Conservation (phyloP, 1,140 invertebrate genomes). For the Macrosteles quadrilineatus region DNA sequence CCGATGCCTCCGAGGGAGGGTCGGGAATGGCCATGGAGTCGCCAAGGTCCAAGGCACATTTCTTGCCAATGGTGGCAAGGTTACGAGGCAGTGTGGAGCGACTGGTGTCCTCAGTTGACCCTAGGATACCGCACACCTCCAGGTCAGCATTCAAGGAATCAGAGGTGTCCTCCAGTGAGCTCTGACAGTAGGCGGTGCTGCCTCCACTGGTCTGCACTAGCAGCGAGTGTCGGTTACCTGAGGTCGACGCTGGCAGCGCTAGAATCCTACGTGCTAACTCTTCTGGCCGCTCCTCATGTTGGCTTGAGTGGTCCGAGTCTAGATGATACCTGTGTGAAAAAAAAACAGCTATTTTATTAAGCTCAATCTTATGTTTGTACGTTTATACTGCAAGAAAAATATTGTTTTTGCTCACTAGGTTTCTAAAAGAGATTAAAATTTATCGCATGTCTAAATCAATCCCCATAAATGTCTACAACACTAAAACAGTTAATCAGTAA, state of each 20-base stretch:
- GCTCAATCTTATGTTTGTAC: slow-evolving; percentile 4
- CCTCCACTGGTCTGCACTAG: slow-evolving; percentile 46
- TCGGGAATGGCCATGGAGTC: slow-evolving; percentile 9
- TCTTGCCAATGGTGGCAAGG: slow-evolving; percentile 38
- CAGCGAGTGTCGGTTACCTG: slow-evolving; percentile 46
- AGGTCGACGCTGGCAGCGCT: slow-evolving; percentile 45
- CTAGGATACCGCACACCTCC: slow-evolving; percentile 44
- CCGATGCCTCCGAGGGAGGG: not conserved
- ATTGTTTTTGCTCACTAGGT: no score
- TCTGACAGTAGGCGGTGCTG: slow-evolving; percentile 46
- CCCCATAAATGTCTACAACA: no score
- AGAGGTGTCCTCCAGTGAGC: slow-evolving; percentile 52
- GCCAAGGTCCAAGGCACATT: slow-evolving; percentile 36
- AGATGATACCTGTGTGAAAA: slow-evolving; percentile 50
- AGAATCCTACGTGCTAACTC: slow-evolving; percentile 48
- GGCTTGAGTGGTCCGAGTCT: slow-evolving; percentile 55
- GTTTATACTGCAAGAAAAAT: no score
- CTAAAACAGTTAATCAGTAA: no score
- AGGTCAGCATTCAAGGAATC: slow-evolving; percentile 55
- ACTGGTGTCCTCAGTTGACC: slow-evolving; percentile 22
- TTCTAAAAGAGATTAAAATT: no score
- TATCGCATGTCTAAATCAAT: no score
- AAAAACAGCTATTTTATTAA: not conserved
- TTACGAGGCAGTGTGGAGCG: slow-evolving; percentile 24
- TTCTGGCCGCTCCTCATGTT: slow-evolving; percentile 55